A percentile compares a stretch with the other conserved stretches of the same genome.
phyloP scores from a whole-genome alignment of 2,888 invertebrate genomes.

The Xestia ashworthii region DNA sequence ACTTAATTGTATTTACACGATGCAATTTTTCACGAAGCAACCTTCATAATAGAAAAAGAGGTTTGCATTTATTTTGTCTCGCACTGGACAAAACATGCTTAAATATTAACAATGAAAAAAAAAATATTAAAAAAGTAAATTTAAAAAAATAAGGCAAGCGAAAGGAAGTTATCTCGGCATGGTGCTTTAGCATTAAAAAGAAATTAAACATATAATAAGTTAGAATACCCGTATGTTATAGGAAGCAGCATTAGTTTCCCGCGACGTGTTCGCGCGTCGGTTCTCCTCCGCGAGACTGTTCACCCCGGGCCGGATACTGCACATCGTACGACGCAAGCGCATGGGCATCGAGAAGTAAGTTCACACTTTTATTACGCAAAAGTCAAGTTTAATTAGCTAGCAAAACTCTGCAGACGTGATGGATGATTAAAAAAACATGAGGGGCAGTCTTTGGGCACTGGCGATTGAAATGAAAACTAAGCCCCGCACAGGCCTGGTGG shows the following conservation, averaged over 20 bases:
- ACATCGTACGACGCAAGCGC: slow-evolving; percentile 93
- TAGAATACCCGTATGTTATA: slow-evolving; percentile 71
- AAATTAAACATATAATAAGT: background rate
- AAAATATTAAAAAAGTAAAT: no score
- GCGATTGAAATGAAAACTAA: no score
- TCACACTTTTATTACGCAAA: background rate
- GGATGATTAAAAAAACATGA: background rate
- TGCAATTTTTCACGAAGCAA: background rate
- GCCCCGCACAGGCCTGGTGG: no score
- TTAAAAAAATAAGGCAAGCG: no score
- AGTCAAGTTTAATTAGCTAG: background rate
- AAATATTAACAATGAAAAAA: no score
- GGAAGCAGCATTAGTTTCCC: slow-evolving; percentile 92
- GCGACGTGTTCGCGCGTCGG: slow-evolving; percentile 92
- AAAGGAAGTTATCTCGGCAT: no score
- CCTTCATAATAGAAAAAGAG: no score
- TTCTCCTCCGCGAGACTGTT: slow-evolving; percentile 93
- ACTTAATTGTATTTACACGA: background rate
- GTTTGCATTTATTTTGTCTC: no score
- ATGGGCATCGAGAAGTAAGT: slow-evolving; percentile 92
- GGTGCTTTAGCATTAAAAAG: no score
- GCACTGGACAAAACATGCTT: no score
- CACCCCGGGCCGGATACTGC: slow-evolving; percentile 95
- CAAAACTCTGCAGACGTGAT: background rate
- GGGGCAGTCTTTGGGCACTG: no score